phyloP scores from a whole-genome alignment of 2,888 invertebrate species.

The Hyposoter didymator region DNA sequence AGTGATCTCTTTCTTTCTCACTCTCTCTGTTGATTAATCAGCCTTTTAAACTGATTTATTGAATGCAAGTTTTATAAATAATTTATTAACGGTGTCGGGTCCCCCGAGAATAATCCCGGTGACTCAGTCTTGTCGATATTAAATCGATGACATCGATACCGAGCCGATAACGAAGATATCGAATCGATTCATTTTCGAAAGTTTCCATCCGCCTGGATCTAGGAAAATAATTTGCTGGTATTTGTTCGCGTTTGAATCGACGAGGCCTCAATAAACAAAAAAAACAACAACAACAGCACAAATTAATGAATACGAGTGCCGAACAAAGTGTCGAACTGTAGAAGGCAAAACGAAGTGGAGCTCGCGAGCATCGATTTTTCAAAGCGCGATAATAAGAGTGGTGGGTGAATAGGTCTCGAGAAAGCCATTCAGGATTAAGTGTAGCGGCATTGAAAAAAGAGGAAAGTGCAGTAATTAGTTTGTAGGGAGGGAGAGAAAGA shows the following conservation, averaged over 20 bases:
- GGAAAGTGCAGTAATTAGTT: conserved; percentile 67
- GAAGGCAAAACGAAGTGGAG: conserved; percentile 37
- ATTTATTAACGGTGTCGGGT: not conserved
- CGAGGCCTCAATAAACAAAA: not conserved
- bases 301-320: conserved; percentile 27
- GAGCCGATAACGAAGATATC: not conserved
- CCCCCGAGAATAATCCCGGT: not conserved
- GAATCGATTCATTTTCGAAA: conserved; percentile 6
- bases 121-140: not conserved
- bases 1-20: conserved; percentile 72
- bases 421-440: conserved; percentile 53
- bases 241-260: not conserved
- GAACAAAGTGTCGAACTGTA: conserved; percentile 28
- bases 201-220: not conserved
- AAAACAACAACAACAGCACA: not conserved
- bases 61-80: not conserved
- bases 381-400: conserved; percentile 42
- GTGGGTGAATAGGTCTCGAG: conserved; percentile 48
- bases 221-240: not conserved
- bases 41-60: conserved; percentile 8
- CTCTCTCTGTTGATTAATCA: not conserved
- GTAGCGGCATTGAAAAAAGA: conserved; percentile 51
- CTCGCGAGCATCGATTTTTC: conserved; percentile 46
- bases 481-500: conserved; percentile 50
- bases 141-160: not conserved